Base-by-base conservation (phyloP, 23 tunicate genomes). In the Halocynthia aurantium region DNA sequence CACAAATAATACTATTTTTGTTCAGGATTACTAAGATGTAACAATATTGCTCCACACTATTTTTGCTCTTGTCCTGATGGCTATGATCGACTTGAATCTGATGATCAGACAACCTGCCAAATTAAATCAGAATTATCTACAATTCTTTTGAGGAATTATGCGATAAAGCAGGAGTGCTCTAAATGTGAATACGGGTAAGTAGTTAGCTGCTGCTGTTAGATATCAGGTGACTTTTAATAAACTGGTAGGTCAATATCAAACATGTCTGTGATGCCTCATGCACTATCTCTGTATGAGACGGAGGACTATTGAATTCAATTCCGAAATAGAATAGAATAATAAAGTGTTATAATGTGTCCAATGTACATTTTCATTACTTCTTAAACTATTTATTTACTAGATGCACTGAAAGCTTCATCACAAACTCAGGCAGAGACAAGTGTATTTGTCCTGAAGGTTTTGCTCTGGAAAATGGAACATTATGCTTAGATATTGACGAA, bases 11-110 rank as follows among this genome's bases (percentile, higher is more conserved):
- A 31, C 44, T 31, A 31, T 31, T 31, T 1, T 31, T 31, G 44
- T 78, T 56, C 72, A 88, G 95, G 88, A 51, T 54, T 84, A 8
- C 17, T 80, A 12, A 52, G 31, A 69, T 89, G 96, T 53, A 51
- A 49, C 66, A 89, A 89, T 52, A 70, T 77, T 63, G 53, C 71
- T 62, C 96, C 96, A 6, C 80, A 85, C 9, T 84, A 67, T 51
- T 22, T 61, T 8, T 89, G 96, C 53, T 62, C 53, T 15, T 89
- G 96, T 76, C 96, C 96, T 13, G 71, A 73, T 31, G 82, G 84
- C 10, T 84, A 89, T 55, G 52, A 53, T 52, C 64, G 56, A 7
- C 18, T 64, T 57, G 6, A 10, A 13, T 50, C 51, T 19, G 80
- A 22, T n/a, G 62, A 72, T 10, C 10, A 31, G 44, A 79, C 81